A percentile compares a stretch with the other conserved stretches of the same genome.
phyloP scores from a whole-genome alignment of 1,140 invertebrate species.

The Bombus waltoni region DNA sequence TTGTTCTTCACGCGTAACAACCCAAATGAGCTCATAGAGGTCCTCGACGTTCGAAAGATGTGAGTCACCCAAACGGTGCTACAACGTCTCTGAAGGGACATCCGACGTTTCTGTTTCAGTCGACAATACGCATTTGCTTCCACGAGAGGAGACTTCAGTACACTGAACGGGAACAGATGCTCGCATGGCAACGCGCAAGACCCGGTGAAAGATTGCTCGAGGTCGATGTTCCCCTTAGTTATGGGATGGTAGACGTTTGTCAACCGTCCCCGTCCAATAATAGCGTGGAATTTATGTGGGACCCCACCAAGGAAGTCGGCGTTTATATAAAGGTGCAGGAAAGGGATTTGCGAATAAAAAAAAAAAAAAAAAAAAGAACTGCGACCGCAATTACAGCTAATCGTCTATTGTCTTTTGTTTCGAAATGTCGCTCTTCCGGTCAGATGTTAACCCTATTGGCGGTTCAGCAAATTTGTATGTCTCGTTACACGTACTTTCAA shows the following conservation, averaged over 20 bases:
- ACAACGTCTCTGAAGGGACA: conserved; percentile 71
- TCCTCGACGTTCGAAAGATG: conserved; percentile 69
- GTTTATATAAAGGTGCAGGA: conserved; percentile 92
- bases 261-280: conserved; percentile 89
- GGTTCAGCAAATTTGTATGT: too few species aligned
- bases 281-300: conserved; percentile 95
- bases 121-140: conserved; percentile 95
- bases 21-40: conserved; percentile 49
- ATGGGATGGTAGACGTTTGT: conserved; percentile 92
- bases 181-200: conserved; percentile 92
- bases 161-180: conserved; percentile 96
- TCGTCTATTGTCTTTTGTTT: background rate
- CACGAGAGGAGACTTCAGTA: conserved; percentile 98
- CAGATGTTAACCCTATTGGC: background rate
- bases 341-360: background rate
- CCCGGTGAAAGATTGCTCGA: conserved; percentile 96
- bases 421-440: background rate
- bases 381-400: too few species aligned
- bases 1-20: background rate
- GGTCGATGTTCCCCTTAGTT: conserved; percentile 96
- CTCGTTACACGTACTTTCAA: too few species aligned
- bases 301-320: conserved; percentile 97
- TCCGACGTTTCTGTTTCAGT: conserved; percentile 85
- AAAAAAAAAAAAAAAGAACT: too few species aligned
- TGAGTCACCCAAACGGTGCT: conserved; percentile 70